Percentiles rank a stretch among this genome's conserved stretches.
These are phyloP conservation scores for Halictus ligatus DNA, from an alignment of 2,888 invertebrate genomes.

Conservation along the genomic window DNA sequence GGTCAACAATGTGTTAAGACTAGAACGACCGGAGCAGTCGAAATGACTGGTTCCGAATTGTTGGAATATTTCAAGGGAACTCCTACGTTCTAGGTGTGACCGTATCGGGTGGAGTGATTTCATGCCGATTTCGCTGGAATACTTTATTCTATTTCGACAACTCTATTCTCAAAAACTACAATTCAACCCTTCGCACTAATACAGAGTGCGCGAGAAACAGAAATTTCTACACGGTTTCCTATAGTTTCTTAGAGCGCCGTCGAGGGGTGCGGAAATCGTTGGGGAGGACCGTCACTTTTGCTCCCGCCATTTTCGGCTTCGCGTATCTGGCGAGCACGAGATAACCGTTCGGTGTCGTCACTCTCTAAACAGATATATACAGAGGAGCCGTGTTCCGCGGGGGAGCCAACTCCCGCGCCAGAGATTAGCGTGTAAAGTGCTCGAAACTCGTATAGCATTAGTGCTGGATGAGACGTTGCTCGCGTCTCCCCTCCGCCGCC, in stretches of 20 bases:
- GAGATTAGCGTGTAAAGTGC: constrained; percentile 77
- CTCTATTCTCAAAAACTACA: no score
- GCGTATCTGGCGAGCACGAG: constrained; percentile 15
- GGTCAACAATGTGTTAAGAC: no score
- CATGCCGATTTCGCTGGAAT: no score
- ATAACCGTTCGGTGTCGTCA: constrained; percentile 47
- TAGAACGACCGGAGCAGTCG: no score
- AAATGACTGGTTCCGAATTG: no score
- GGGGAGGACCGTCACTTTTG: not conserved
- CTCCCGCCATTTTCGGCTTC: not conserved
- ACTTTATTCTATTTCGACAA: no score
- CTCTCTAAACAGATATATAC: constrained; percentile 16
- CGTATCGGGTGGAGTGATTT: no score
- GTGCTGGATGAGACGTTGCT: constrained; percentile 59
- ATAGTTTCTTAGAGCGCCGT: not conserved
- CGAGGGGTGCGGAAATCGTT: not conserved
- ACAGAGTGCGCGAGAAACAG: no score
- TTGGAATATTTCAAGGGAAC: no score
- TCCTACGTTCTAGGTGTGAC: no score
- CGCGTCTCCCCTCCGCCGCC: not conserved
- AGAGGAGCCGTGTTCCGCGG: not conserved
- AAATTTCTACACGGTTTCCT: no score
- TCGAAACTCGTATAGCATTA: constrained; percentile 77
- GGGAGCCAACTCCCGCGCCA: constrained; percentile 51
- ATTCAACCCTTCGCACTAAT: no score